Base-by-base conservation (phyloP, 2,797 vertebrate genomes). In the Gymnodraco acuticeps region DNA sequence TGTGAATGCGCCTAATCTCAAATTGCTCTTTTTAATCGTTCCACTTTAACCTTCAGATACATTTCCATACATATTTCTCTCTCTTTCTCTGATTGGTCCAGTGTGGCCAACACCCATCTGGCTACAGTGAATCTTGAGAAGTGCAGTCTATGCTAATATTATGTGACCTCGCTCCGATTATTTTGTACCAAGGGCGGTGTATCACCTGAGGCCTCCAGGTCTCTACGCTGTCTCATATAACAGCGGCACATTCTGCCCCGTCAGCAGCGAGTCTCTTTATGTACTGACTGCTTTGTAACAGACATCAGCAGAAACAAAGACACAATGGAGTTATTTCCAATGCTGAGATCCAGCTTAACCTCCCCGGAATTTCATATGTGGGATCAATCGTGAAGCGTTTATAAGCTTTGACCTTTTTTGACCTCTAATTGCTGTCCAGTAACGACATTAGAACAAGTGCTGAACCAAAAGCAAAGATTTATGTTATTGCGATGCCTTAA, bases 241-340 rank as follows among this genome's bases (percentile, higher is more conserved):
- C 90, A 61, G 73, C 63, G 46, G 73, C 66, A 7, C 31, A 41
- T 68, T 83, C 61, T 78, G 86, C 87, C 7, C n/a, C 38, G 66
- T 94, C 92, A 92, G 89, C 93, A 83, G 2, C 3, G 23, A 20
- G 46, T 16, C 56, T n/a, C 51, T 3, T 63, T 54, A 43, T 61
- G 6, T 3, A 17, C 58, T 2, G 51, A 54, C 51, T 3, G 64
- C 54, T 50, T 48, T 20, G 64, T 70, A 53, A 20, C 70, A 41
- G 52, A 53, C 76, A 42, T 83, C 85, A 78, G 78, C 84, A 84
- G 31, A 78, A 69, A 77, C 78, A 68, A 70, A 83, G 51, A 77
- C 80, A 38, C 82, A 10, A 38, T 64, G 74, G 62, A 75, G 80
- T 69, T 55, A 6, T 74, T 87, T 17, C 64, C 73, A 0, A 61